Percentiles rank a stretch among this genome's conserved stretches.
These are phyloP conservation scores for Copidosoma floridanum DNA, from an alignment of 1,140 invertebrate genomes.

Conservation along the genomic window DNA sequence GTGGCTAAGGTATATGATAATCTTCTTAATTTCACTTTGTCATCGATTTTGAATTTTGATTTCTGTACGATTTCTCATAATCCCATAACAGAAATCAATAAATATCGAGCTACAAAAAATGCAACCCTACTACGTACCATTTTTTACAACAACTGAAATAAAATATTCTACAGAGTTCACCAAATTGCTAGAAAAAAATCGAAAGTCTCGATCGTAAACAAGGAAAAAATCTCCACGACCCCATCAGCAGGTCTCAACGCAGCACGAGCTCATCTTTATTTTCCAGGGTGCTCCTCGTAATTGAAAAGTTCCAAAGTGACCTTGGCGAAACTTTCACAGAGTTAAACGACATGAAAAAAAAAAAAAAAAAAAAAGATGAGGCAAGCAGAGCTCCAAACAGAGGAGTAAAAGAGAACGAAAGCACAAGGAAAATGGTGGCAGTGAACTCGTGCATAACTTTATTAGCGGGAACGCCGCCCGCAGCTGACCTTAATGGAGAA, in stretches of 20 bases:
- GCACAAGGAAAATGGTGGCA: conserved; percentile 19
- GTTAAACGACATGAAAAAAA: conserved; percentile 18
- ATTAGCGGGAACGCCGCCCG: conserved; percentile 25
- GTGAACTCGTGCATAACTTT: conserved; percentile 28
- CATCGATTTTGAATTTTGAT: too few species aligned
- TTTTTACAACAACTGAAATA: too few species aligned
- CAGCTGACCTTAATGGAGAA: conserved; percentile 48
- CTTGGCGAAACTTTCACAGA: conserved; percentile 23
- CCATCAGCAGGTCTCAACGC: neutral
- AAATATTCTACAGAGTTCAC: too few species aligned
- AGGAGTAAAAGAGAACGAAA: neutral
- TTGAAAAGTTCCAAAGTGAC: conserved; percentile 41
- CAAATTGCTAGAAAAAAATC: too few species aligned
- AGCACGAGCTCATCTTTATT: neutral
- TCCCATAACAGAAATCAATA: too few species aligned
- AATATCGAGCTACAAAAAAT: too few species aligned
- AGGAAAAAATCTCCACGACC: neutral
- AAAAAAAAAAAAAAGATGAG: neutral
- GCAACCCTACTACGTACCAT: too few species aligned
- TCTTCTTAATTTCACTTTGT: too few species aligned
- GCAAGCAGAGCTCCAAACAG: neutral
- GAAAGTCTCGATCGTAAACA: too few species aligned
- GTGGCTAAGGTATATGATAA: too few species aligned
- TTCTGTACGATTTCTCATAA: too few species aligned
- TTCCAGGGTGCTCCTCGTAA: conserved; percentile 31